Base-by-base conservation (phyloP, 2,888 invertebrate genomes). In the Quadroppia sp. region DNA sequence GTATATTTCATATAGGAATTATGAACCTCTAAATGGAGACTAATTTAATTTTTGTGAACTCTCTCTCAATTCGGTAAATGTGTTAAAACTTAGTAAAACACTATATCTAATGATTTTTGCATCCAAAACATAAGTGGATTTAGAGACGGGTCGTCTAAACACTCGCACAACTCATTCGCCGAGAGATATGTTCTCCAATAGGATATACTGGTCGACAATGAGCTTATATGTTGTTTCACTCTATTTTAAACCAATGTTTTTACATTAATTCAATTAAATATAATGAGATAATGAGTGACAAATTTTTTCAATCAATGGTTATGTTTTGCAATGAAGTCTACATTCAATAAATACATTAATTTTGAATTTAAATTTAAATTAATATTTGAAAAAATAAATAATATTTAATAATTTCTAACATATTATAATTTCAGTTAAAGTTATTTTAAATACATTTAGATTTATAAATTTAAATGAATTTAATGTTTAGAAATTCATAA, bases 41-140 rank as follows among this genome's bases (percentile, higher is more conserved):
- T 40, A 40, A 67, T 40, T 67, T 67, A 40, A 67, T 40, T 67
- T 67, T 56, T 40, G 23, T 67, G 40, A 67, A 67, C 67, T 67
- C 40, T 40, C 64, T 64, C n/a, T 32, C 67, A 23, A 67, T 67
- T 23, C 15, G 20, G 20, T 42, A 40, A 36, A 11, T 15, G 13
- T 25, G 20, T 40, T 7, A 42, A 23, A 67, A 1, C 42, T 13
- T 17, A 67, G 40, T 67, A n/a, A n/a, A n/a, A n/a, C n/a, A n/a
- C n/a, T n/a, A 32, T 3, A 67, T 67, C 23, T 67, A 67, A 67
- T 67, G 67, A 64, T 64, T 67, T 40, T 67, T 42, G 20, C 67
- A 67, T 67, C 40, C 20, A 40, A n/a, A 42, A 67, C 67, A 67
- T 67, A 67, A 67, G 67, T 67, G 40, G 67, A 67, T 67, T 67